Evolutionary conservation across 23 tunicate genomes (phyloP), one percentile per base, ranked within the genome.

Genomic region (Ascidia mentula): DNA sequence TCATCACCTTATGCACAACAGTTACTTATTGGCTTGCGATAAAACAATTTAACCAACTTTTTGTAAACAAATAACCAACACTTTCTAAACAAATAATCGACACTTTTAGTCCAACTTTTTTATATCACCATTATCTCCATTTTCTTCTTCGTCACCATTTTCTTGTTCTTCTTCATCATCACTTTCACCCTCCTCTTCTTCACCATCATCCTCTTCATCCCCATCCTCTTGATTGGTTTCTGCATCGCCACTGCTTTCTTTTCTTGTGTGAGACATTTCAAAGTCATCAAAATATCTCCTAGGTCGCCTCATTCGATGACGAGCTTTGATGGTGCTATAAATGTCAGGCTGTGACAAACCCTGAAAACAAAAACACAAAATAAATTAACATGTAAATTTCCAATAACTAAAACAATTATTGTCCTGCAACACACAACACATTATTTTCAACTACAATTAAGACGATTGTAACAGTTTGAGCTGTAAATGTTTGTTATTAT

Each of bases 321-420:
- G 40, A 18, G 96, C 80, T 45, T 90, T 90, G 73, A 90, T 88
- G 70, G 86, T 90, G 80, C 86, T 90, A 79, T 90, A 90, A 42
- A 90, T 90, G 72, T 90, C 96, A 17, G 96, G 96, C 46, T 90
- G 90, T 65, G 73, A 60, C 7, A 35, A 34, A 18, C 60, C 38
- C 96, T 90, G 86, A 31, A 90, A 88, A 4, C 38, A 31, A 37
- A 69, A 36, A 32, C 69, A 42, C 12, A 42, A 15, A n/a, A n/a
- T n/a, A n/a, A n/a, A n/a, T n/a, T n/a, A n/a, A n/a, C n/a, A n/a
- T n/a, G n/a, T n/a, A n/a, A n/a, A n/a, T n/a, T n/a, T n/a, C n/a
- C n/a, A n/a, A n/a, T n/a, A n/a, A n/a, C n/a, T n/a, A n/a, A n/a
- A n/a, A n/a, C n/a, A n/a, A n/a, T n/a, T n/a, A n/a, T n/a, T n/a